phyloP scores from a whole-genome alignment of 2,888 invertebrate genomes.

The Tiliacea aurago region DNA sequence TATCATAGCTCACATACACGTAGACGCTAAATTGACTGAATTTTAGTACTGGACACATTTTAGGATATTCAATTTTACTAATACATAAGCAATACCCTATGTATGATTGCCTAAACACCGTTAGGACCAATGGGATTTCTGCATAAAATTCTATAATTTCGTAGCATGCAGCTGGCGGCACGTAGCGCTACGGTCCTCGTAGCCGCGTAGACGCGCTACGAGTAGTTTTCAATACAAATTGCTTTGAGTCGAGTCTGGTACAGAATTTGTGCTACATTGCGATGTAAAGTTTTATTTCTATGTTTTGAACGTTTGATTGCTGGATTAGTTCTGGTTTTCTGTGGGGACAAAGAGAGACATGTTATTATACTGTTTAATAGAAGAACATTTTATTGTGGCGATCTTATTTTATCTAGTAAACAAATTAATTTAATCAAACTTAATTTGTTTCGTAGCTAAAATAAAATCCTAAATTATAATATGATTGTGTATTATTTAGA shows the following conservation, averaged over 20 bases:
- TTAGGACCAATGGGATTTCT: constrained; percentile 34
- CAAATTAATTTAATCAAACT: background rate
- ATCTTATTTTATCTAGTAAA: background rate
- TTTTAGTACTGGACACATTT: fast-evolving
- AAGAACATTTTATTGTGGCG: background rate
- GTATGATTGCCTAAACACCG: background rate
- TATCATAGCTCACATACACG: background rate
- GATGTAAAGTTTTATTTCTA: constrained; percentile 56
- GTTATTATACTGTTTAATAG: background rate
- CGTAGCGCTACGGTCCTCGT: constrained; percentile 63
- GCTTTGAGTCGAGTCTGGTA: constrained; percentile 62
- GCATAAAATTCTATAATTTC: constrained; percentile 28
- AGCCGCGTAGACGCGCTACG: constrained; percentile 66
- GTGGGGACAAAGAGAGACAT: constrained; percentile 10
- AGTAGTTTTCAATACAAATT: constrained; percentile 68
- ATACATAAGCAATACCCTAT: background rate
- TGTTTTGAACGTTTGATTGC: constrained; percentile 60
- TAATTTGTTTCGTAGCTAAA: no score
- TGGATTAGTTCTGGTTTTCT: constrained; percentile 45
- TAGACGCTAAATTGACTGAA: background rate
- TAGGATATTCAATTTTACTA: background rate
- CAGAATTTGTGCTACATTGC: constrained; percentile 60
- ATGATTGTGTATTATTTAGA: background rate
- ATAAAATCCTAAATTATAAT: background rate
- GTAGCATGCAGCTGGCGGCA: constrained; percentile 51